Percentiles rank a stretch among this genome's conserved stretches.
Conservation (phyloP, 2,888 invertebrate genomes). For the Tanypteryx hageni region DNA sequence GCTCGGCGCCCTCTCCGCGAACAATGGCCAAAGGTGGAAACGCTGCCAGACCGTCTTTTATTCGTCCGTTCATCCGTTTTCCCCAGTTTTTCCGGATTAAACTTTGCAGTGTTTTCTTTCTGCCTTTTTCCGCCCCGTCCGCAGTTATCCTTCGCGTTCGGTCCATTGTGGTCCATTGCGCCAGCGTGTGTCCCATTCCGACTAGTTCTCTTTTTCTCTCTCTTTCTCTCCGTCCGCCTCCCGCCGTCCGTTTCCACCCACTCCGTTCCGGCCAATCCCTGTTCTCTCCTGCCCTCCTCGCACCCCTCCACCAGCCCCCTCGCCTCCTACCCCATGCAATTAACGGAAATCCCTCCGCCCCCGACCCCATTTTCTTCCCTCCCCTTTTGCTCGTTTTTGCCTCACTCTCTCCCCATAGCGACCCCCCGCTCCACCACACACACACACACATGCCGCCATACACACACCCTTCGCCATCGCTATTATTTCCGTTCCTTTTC, state of each 20-base stretch:
- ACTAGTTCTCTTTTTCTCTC: neutral
- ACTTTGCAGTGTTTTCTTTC: conserved; percentile 51
- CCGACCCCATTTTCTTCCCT: neutral
- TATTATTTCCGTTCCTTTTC: conserved; percentile 1
- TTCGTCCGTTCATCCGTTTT: conserved; percentile 42
- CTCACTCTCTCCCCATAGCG: neutral
- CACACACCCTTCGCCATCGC: neutral
- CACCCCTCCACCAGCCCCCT: neutral
- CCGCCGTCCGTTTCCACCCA: neutral
- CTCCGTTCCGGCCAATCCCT: neutral
- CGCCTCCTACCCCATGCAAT: conserved; percentile 35
- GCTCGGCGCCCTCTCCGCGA: neutral
- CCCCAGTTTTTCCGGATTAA: conserved; percentile 43
- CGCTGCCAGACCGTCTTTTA: conserved; percentile 54
- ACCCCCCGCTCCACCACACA: neutral
- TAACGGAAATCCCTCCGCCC: conserved; percentile 36
- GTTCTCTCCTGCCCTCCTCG: neutral
- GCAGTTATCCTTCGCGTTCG: conserved; percentile 53
- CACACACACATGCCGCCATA: neutral
- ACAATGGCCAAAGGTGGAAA: conserved; percentile 44
- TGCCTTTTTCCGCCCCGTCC: neutral
- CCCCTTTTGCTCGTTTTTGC: neutral
- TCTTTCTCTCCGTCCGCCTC: neutral
- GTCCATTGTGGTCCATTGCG: conserved; percentile 8
- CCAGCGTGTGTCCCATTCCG: conserved; percentile 1